Evolutionary conservation across 1,140 invertebrate genomes (phyloP).

Genomic region (Melipona quadrifasciata): DNA sequence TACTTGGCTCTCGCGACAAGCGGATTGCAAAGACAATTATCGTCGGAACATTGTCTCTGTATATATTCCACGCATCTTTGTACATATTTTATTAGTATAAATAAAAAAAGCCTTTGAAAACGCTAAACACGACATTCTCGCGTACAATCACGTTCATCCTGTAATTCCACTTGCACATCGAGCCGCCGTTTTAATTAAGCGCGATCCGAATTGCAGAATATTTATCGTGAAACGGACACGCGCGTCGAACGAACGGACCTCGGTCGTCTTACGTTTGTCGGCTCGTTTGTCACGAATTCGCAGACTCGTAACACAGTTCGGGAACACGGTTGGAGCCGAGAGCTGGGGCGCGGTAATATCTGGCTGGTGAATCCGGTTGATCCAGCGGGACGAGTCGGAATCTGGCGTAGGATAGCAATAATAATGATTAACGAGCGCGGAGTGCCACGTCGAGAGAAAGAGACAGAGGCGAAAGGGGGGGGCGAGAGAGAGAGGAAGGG

Average conservation of each 20-base stretch:
- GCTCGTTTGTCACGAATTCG: conserved; percentile 30
- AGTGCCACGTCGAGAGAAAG: background rate
- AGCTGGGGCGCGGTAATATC: conserved; percentile 39
- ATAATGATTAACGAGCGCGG: conserved; percentile 76
- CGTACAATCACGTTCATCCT: too few species aligned
- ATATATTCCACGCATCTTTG: too few species aligned
- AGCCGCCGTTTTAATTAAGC: background rate
- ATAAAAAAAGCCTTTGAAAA: too few species aligned
- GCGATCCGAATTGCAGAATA: background rate
- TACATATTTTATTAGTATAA: too few species aligned
- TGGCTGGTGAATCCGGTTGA: conserved; percentile 32
- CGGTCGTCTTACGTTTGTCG: background rate
- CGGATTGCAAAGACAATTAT: too few species aligned
- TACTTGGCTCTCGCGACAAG: too few species aligned
- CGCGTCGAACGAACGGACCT: background rate
- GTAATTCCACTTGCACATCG: background rate
- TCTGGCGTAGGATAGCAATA: conserved; percentile 71
- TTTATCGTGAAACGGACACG: background rate
- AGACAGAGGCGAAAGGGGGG: background rate
- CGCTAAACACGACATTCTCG: too few species aligned
- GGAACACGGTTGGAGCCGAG: background rate
- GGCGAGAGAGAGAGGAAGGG: background rate
- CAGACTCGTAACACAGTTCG: background rate
- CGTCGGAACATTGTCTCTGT: too few species aligned
- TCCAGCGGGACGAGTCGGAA: conserved; percentile 44